Conservation (phyloP, 2,888 invertebrate genomes). For the Acanthosoma haemorrhoidale region DNA sequence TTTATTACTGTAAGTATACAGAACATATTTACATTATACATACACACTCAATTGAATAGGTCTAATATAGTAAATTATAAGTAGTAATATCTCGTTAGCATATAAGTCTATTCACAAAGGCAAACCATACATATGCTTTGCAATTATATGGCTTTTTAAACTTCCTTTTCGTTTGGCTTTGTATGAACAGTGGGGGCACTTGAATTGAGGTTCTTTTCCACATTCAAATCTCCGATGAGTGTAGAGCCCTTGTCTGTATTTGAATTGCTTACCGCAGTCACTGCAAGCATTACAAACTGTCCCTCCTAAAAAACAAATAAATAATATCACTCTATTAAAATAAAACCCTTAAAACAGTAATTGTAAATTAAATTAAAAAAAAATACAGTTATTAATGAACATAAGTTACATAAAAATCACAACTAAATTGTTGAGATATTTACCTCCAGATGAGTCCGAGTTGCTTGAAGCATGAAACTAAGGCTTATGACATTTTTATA, state of each 20-base stretch:
- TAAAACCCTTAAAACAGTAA: background rate
- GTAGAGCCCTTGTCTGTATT: conserved; percentile 34
- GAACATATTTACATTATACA: too few relatives aligned
- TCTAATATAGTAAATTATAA: too few relatives aligned
- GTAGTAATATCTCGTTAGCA: background rate
- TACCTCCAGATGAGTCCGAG: too few relatives aligned
- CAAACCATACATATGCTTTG: conserved; percentile 22
- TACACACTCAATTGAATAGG: too few relatives aligned
- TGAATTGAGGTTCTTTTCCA: conserved; percentile 49
- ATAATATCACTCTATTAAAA: too few relatives aligned
- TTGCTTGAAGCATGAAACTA: too few relatives aligned
- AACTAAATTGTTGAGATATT: too few relatives aligned
- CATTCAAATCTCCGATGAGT: conserved; percentile 46
- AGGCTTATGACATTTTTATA: too few relatives aligned
- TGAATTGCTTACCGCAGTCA: conserved; percentile 34
- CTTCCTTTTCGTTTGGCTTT: conserved; percentile 48
- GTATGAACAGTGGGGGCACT: conserved; percentile 47
- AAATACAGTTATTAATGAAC: too few relatives aligned
- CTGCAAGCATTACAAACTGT: conserved; percentile 13
- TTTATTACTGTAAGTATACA: too few relatives aligned
- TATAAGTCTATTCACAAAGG: background rate
- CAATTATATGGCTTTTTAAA: conserved; percentile 41
- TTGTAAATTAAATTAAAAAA: background rate
- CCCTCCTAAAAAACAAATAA: conserved; percentile 10
- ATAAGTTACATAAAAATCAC: too few relatives aligned